Percentiles rank a stretch among this genome's conserved stretches.
phyloP scores from a whole-genome alignment of 2,888 invertebrate species.

The Sphaeridia pumilis region DNA sequence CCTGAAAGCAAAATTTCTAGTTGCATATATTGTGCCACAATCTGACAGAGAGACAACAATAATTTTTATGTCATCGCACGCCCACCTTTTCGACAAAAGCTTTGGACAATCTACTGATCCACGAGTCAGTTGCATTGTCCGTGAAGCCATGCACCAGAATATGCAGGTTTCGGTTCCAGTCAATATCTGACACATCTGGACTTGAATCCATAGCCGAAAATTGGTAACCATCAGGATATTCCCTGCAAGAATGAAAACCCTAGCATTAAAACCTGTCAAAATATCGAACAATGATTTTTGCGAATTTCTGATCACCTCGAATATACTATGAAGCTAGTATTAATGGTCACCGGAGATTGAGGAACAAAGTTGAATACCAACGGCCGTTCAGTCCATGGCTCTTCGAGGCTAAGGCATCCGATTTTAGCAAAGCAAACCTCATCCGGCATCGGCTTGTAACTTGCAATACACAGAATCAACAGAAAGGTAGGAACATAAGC shows the following conservation, averaged over 20 bases:
- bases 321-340: conserved; percentile 19
- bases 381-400: conserved; percentile 39
- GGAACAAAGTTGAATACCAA: conserved; percentile 21
- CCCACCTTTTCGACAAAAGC: conserved; percentile 10
- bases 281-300: not conserved
- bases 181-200: conserved; percentile 8
- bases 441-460: conserved; percentile 10
- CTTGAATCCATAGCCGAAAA: conserved; percentile 5
- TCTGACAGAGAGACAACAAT: not conserved
- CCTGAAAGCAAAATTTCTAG: conserved; percentile 3
- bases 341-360: conserved; percentile 21
- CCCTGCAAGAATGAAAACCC: not conserved
- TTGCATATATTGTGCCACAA: not conserved
- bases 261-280: not conserved
- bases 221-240: conserved; percentile 2
- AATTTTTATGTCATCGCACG: not conserved
- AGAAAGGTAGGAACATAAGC: conserved; percentile 6
- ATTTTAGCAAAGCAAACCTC: conserved; percentile 21
- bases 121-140: conserved; percentile 16
- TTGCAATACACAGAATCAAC: conserved; percentile 4
- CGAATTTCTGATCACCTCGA: conserved; percentile 14
- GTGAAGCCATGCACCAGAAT: conserved; percentile 23
- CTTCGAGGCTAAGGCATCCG: conserved; percentile 19
- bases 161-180: conserved; percentile 8
- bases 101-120: conserved; percentile 16